Evolutionary conservation across 2,113 vertebrate species (phyloP).

Genomic region (Periophthalmus modestus): DNA sequence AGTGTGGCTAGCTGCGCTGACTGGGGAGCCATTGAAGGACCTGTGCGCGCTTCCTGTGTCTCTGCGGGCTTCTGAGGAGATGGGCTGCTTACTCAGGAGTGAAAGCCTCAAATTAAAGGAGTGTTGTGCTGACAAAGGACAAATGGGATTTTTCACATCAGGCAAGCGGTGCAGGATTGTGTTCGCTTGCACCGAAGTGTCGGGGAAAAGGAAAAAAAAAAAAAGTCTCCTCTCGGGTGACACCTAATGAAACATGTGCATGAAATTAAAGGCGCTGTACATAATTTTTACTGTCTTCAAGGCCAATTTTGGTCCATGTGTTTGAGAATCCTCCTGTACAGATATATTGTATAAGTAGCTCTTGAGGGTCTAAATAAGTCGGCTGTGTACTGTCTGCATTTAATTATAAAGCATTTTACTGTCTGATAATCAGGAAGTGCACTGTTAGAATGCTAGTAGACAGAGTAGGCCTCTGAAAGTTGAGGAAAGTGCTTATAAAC

Average conservation of each 20-base stretch:
- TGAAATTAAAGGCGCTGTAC: no score
- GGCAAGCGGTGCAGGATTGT: constrained; percentile 91
- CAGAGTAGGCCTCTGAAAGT: no score
- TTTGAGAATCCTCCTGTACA: no score
- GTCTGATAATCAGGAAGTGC: no score
- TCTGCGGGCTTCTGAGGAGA: constrained; percentile 80
- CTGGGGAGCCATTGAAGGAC: constrained; percentile 70
- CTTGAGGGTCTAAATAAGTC: no score
- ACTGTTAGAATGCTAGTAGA: no score
- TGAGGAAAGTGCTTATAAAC: no score
- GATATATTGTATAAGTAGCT: no score
- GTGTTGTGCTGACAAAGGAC: constrained; percentile 97
- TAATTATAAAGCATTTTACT: no score
- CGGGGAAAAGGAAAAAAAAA: constrained; percentile 46
- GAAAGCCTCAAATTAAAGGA: constrained; percentile 93
- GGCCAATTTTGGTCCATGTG: no score
- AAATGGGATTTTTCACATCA: constrained; percentile 85
- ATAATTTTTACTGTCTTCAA: no score
- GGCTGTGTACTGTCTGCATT: no score
- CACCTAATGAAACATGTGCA: constrained; percentile 83
- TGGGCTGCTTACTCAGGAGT: constrained; percentile 93
- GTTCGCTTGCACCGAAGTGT: constrained; percentile 87
- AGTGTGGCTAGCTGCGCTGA: constrained; percentile 72
- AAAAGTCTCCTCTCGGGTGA: constrained; percentile 81
- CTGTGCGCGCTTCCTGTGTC: constrained; percentile 76